Evolutionary conservation across 2,113 vertebrate genomes (phyloP).

Genomic region (Australoheros scitulus): DNA sequence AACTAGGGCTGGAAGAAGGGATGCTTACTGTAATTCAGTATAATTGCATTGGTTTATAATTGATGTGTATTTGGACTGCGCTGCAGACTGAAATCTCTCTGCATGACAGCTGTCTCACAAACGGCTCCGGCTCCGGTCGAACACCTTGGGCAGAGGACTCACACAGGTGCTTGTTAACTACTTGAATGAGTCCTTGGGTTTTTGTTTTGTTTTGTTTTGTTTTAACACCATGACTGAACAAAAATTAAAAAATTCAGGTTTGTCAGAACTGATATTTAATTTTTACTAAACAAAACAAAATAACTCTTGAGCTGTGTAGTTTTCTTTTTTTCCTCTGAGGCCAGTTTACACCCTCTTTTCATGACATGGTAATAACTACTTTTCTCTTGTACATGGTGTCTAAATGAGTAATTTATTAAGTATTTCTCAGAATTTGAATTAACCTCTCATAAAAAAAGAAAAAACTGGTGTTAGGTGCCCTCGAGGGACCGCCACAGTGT

Average conservation of each 20-base stretch:
- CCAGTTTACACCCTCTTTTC: slow-evolving; percentile 3
- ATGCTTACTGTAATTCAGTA: neutral
- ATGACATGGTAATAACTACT: slow-evolving; percentile 7
- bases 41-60: neutral
- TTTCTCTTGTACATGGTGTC: too few relatives aligned
- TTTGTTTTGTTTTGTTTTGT: too few relatives aligned
- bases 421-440: neutral
- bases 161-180: neutral
- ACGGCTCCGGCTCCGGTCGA: neutral
- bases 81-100: neutral
- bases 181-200: neutral
- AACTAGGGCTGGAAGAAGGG: neutral
- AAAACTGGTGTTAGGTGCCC: neutral
- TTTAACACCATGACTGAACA: neutral
- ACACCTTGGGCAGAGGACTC: neutral
- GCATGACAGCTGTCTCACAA: neutral
- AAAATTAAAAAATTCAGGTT: neutral
- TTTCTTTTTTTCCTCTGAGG: neutral
- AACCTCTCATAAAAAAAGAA: neutral
- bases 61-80: neutral
- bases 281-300: neutral
- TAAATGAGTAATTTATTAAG: neutral
- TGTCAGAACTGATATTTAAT: neutral
- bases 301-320: neutral
- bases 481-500: neutral